Evolutionary conservation across 2,113 vertebrate species (phyloP).

Genomic region (Hystrix brachyura): DNA sequence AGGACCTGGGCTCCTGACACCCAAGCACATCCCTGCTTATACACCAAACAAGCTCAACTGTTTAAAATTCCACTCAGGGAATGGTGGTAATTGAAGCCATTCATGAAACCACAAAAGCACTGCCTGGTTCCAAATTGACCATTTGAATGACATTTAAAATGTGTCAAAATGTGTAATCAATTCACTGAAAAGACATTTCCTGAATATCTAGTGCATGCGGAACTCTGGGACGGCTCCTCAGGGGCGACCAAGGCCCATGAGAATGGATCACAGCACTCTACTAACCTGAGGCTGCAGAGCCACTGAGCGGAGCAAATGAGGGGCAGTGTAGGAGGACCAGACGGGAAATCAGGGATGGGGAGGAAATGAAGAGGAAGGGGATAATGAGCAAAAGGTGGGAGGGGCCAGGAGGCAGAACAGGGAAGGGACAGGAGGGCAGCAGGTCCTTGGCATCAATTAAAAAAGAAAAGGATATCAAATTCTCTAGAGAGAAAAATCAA

Average conservation of each 20-base stretch:
- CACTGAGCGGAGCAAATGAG: background rate
- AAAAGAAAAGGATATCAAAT: background rate
- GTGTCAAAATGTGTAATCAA: conserved; percentile 80
- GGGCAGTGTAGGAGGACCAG: too few relatives aligned
- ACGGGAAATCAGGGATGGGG: background rate
- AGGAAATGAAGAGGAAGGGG: background rate
- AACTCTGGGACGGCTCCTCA: background rate
- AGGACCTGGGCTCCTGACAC: background rate
- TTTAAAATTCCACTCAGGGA: conserved; percentile 79
- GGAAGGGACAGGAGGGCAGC: background rate
- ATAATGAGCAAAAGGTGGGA: background rate
- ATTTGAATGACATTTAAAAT: conserved; percentile 80
- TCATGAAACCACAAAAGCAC: conserved; percentile 67
- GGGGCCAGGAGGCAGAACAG: background rate
- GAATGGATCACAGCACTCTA: background rate
- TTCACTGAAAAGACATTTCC: conserved; percentile 77
- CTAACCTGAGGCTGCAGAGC: background rate
- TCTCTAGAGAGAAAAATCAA: background rate
- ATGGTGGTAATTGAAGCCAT: conserved; percentile 80
- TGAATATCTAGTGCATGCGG: conserved; percentile 26
- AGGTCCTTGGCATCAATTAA: background rate
- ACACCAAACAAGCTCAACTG: conserved; percentile 74
- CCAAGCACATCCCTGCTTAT: background rate
- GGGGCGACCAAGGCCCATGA: background rate
- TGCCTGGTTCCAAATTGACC: conserved; percentile 67